Conservation (phyloP, 2,797 vertebrate genomes). For the Gymnothorax javanicus region DNA sequence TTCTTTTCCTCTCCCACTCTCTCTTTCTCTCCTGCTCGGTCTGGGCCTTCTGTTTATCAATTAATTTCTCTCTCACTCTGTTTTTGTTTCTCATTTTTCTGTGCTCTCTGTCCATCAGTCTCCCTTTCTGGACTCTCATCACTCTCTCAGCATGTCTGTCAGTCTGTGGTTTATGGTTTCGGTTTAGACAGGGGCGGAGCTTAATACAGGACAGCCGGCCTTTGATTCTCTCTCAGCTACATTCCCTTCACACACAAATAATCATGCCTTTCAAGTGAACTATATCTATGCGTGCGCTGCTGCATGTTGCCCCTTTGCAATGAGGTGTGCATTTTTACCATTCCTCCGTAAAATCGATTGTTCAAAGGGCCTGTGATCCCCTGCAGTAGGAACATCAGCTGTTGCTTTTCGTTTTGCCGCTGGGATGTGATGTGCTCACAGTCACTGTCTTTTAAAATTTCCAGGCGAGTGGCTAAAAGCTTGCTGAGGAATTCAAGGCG, state of each 20-base stretch:
- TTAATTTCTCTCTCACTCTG: slow-evolving; percentile 3
- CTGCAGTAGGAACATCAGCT: background rate
- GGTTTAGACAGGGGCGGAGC: background rate
- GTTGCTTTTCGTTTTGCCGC: background rate
- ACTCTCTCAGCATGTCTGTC: background rate
- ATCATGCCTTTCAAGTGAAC: background rate
- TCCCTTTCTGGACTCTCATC: background rate
- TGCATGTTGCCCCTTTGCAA: background rate
- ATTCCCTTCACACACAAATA: background rate
- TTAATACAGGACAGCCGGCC: background rate
- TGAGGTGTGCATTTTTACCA: too few relatives aligned
- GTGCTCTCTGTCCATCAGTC: slow-evolving; percentile 15
- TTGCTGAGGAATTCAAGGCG: too few relatives aligned
- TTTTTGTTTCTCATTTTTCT: slow-evolving; percentile 11
- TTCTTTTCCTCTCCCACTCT: background rate
- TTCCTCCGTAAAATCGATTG: background rate
- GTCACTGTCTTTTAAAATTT: background rate
- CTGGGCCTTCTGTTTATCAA: background rate
- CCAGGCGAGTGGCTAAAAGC: too few relatives aligned
- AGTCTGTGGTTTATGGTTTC: slow-evolving; percentile 1
- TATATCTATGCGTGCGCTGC: background rate
- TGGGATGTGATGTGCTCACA: background rate
- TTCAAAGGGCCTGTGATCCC: background rate
- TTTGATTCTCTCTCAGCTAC: background rate
- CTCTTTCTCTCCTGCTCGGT: background rate